A percentile compares a stretch with the other conserved stretches of the same genome.
phyloP scores from a whole-genome alignment of 2,113 vertebrate species.

The Casuarius casuarius region DNA sequence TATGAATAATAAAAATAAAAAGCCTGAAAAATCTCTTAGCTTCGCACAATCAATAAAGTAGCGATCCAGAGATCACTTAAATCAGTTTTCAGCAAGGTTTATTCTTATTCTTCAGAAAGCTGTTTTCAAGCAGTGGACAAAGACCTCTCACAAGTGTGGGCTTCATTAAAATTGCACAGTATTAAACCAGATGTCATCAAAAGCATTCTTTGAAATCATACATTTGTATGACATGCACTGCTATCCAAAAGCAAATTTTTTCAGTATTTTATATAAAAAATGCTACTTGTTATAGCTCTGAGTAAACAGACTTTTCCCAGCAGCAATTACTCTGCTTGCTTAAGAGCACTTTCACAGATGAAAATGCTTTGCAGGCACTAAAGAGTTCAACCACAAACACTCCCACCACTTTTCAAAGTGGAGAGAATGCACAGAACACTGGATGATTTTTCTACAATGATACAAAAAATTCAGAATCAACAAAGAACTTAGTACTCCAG shows the following conservation, averaged over 20 bases:
- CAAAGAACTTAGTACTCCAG: neutral
- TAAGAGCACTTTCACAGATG: neutral
- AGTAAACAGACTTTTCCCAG: neutral
- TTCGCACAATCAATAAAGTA: neutral
- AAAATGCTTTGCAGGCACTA: neutral
- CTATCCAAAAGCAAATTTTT: neutral
- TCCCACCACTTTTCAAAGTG: neutral
- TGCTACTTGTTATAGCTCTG: neutral
- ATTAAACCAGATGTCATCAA: neutral
- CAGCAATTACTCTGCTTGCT: neutral
- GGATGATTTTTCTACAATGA: neutral
- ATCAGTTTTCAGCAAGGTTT: neutral
- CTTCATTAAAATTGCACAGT: neutral
- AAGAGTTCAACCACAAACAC: neutral
- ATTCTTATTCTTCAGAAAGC: neutral
- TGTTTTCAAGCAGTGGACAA: neutral
- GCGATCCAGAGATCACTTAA: neutral
- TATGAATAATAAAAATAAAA: neutral
- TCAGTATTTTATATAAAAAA: neutral
- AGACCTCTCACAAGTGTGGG: neutral
- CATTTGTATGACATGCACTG: neutral
- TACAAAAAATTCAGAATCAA: neutral
- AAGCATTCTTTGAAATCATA: neutral
- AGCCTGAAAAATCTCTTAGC: neutral
- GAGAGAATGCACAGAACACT: neutral